Evolutionary conservation across 2,888 invertebrate species (phyloP), one percentile per base, ranked within the genome.

Genomic region (Agriopis marginaria): DNA sequence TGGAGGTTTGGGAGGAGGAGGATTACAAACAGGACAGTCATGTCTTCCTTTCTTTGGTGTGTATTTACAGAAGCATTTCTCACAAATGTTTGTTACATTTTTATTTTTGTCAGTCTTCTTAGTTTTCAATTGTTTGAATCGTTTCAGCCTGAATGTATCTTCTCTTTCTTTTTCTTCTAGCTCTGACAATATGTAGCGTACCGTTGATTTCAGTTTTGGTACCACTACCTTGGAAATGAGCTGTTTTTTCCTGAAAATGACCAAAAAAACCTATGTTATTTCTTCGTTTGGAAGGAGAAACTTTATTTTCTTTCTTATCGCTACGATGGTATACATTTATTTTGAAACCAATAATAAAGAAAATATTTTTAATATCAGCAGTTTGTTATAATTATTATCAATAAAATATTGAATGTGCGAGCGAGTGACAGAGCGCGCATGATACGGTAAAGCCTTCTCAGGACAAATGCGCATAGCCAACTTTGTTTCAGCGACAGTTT

Each of bases 91-190:
- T 6, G 4, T 6, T 42, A 5, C 39, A 10, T 12, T 3, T 42
- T 56, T 56, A 45, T 58, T 45, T 11, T 45, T 58, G 0, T 23
- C 45, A 45, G 7, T 7, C 12, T 14, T 45, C 47, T 69, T 58
- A 76, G 47, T 11, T 72, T 80, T 79, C 12, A 79, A 68, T 54
- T 82, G 75, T 50, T 79, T 74, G 1, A 82, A 76, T 60, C 80
- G 78, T 71, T 83, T 84, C 11, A 82, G 54, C 68, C 85, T 78
- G 45, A 81, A 84, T 10, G 77, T 76, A 23, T 84, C 81, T 72
- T 86, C 82, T 70, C 85, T 73, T 42, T 81, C 83, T 6, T 75
- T 72, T 66, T 85, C 85, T 68, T 86, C 86, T 11, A 85, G 39
- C 69, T 84, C 84, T 39, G 66, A 70, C 40, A 76, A 39, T 49